phyloP scores from a whole-genome alignment of 1,140 invertebrate species.

The Anadara kagoshimensis region DNA sequence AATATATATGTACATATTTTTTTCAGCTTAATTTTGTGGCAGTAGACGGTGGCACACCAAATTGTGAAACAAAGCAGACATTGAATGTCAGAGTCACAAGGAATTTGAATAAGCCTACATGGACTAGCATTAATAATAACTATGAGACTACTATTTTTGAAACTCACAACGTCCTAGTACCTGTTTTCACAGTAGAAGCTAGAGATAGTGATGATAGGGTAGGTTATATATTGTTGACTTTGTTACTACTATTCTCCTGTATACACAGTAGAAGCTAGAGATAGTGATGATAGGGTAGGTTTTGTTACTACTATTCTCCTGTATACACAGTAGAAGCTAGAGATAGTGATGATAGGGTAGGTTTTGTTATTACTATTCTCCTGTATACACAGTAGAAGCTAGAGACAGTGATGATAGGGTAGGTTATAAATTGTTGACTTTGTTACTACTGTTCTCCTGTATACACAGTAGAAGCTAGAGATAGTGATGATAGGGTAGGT shows the following conservation, averaged over 20 bases:
- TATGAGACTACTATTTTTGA: slow-evolving; percentile 42
- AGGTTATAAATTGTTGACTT: too few relatives aligned
- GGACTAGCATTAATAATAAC: slow-evolving; percentile 75
- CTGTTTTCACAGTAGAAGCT: slow-evolving; percentile 33
- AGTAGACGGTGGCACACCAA: slow-evolving; percentile 60
- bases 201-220: slow-evolving; percentile 43
- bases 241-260: not conserved
- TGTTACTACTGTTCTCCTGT: too few relatives aligned
- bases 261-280: slow-evolving; percentile 28
- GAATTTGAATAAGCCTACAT: slow-evolving; percentile 56
- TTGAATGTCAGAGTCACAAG: slow-evolving; percentile 58
- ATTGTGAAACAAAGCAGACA: slow-evolving; percentile 37
- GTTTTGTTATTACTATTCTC: too few relatives aligned
- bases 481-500: too few relatives aligned
- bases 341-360: too few relatives aligned
- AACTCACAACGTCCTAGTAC: slow-evolving; percentile 25
- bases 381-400: too few relatives aligned
- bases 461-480: too few relatives aligned
- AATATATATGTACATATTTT: too few relatives aligned
- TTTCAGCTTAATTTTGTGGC: slow-evolving; percentile 62
- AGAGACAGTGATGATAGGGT: too few relatives aligned
- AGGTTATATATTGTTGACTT: slow-evolving; percentile 8
- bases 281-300: slow-evolving; percentile 43
- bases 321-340: too few relatives aligned
- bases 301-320: not conserved